Percentiles rank a stretch among this genome's conserved stretches.
Evolutionary conservation across 2,113 vertebrate genomes (phyloP).

Genomic region (Leptobrachium ailaonicum): DNA sequence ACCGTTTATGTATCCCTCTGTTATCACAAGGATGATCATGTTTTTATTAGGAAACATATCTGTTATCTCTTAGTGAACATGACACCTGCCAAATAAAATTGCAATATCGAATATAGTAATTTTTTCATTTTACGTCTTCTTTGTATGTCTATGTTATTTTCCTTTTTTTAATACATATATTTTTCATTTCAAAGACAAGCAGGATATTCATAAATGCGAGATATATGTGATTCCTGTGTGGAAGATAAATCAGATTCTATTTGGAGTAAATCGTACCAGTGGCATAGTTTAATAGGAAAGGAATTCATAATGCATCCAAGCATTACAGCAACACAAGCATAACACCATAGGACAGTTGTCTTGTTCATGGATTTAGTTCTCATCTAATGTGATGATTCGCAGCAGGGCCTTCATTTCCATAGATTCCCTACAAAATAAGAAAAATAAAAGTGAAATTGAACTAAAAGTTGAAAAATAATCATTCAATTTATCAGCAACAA

Average conservation of each 20-base stretch:
- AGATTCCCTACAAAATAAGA: background rate
- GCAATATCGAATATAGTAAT: background rate
- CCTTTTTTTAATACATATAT: background rate
- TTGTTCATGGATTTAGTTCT: constrained; percentile 2
- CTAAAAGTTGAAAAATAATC: background rate
- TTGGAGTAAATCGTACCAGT: background rate
- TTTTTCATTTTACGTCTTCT: background rate
- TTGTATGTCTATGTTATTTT: background rate
- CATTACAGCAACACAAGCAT: background rate
- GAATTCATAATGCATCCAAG: background rate
- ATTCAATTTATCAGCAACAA: too few relatives aligned
- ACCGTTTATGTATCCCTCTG: background rate
- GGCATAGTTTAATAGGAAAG: background rate
- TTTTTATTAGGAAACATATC: background rate
- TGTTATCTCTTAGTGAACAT: background rate
- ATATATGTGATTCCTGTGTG: background rate
- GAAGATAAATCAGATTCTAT: background rate
- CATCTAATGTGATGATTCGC: constrained; percentile 10
- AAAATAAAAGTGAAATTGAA: background rate
- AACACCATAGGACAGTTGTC: constrained; percentile 1
- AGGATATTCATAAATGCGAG: background rate
- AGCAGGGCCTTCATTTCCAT: background rate
- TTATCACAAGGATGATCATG: background rate
- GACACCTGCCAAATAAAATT: background rate
- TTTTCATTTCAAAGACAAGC: background rate